phyloP scores from a whole-genome alignment of 2,888 invertebrate genomes.

The Clepsis dumicolana region DNA sequence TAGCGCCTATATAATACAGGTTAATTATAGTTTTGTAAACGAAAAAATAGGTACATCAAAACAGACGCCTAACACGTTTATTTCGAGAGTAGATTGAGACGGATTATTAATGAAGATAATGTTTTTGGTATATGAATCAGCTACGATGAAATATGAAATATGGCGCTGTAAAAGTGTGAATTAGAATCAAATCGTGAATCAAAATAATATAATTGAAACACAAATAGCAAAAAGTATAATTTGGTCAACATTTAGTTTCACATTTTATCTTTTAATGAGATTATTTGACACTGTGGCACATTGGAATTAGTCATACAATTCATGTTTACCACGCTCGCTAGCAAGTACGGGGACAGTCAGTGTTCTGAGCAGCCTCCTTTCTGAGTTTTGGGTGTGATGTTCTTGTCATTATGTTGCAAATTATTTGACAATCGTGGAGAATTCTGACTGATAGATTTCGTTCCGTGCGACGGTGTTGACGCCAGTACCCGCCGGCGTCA shows the following conservation, averaged over 20 bases:
- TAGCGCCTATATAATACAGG: slow-evolving; percentile 29
- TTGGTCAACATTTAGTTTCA: too few relatives aligned
- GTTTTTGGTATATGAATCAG: neutral
- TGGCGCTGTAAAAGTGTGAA: neutral
- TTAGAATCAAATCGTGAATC: slow-evolving; percentile 3
- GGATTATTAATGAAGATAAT: slow-evolving; percentile 5
- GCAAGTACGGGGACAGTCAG: neutral
- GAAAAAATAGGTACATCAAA: slow-evolving; percentile 30
- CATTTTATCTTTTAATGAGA: neutral
- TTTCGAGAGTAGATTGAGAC: slow-evolving; percentile 18
- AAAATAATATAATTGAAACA: neutral
- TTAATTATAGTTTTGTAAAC: slow-evolving; percentile 44
- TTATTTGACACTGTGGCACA: neutral
- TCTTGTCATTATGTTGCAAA: slow-evolving; percentile 71
- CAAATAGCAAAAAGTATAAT: too few relatives aligned
- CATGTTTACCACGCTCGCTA: neutral
- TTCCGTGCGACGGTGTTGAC: slow-evolving; percentile 68
- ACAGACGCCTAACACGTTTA: slow-evolving; percentile 14
- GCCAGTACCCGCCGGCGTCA: slow-evolving; percentile 52
- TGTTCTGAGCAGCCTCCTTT: neutral
- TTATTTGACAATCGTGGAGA: slow-evolving; percentile 74
- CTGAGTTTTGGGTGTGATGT: slow-evolving; percentile 42
- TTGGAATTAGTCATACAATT: neutral
- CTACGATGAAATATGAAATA: neutral
- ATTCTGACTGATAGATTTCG: slow-evolving; percentile 76